phyloP scores from a whole-genome alignment of 2,113 vertebrate genomes.

The Tamias sibiricus region DNA sequence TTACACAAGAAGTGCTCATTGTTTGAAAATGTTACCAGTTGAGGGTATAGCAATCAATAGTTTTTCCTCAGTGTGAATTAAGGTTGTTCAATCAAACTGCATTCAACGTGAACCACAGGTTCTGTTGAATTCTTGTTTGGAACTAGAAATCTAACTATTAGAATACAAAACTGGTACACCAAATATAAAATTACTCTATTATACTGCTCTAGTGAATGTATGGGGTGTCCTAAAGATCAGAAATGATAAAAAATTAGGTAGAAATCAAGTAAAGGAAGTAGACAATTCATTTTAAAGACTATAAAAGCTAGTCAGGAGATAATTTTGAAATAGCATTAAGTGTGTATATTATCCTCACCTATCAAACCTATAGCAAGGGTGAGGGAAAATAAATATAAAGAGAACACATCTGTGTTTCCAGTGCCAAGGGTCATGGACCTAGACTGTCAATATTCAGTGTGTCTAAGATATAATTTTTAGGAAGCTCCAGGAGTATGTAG shows the following conservation, averaged over 20 bases:
- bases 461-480: background rate
- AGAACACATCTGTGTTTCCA: background rate
- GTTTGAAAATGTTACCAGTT: conserved; percentile 40
- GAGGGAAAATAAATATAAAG: background rate
- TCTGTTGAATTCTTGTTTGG: conserved; percentile 52
- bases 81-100: conserved; percentile 6
- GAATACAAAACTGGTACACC: background rate
- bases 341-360: background rate
- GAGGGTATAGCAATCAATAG: conserved; percentile 25
- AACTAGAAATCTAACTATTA: conserved; percentile 2
- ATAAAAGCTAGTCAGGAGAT: background rate
- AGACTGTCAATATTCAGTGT: background rate
- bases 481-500: background rate
- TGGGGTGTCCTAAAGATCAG: background rate
- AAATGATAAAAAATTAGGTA: background rate
- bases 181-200: conserved; percentile 19
- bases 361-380: background rate
- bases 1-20: conserved; percentile 7
- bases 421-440: background rate
- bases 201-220: background rate
- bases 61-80: background rate
- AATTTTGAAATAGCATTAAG: conserved; percentile 12
- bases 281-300: background rate
- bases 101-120: conserved; percentile 1
- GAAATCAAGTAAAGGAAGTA: conserved; percentile 39